phyloP scores from a whole-genome alignment of 2,888 invertebrate genomes.

The Busseola fusca region DNA sequence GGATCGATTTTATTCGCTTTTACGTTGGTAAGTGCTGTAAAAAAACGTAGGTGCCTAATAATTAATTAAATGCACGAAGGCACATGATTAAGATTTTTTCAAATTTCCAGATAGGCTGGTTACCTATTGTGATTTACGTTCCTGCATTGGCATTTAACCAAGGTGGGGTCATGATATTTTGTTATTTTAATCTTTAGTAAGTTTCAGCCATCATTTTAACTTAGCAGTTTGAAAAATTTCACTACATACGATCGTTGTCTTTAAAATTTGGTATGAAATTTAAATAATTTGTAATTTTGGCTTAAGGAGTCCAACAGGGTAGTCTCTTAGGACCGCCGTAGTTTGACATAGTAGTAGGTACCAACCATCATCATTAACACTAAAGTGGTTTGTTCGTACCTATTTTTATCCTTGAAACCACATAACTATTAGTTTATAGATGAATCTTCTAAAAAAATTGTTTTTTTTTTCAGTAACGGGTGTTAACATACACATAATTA shows the following conservation, averaged over 20 bases:
- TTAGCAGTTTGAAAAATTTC: not conserved
- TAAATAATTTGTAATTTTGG: not conserved
- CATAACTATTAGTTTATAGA: not conserved
- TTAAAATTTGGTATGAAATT: not conserved
- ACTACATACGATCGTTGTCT: no score
- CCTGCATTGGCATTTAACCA: slow-evolving; percentile 94
- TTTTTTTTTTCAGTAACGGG: slow-evolving; percentile 92
- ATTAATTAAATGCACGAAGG: slow-evolving; percentile 2
- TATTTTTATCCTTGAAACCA: not conserved
- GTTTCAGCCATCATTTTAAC: not conserved
- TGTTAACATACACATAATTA: slow-evolving; percentile 93
- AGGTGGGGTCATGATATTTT: slow-evolving; percentile 84
- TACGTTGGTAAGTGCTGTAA: slow-evolving; percentile 89
- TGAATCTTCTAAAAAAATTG: not conserved
- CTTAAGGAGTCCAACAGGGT: slow-evolving; percentile 10
- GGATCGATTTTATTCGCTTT: slow-evolving; percentile 92
- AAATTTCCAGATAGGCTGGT: slow-evolving; percentile 91
- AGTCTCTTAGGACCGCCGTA: not conserved
- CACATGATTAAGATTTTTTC: not conserved
- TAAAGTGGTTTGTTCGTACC: not conserved
- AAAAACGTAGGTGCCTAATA: not conserved
- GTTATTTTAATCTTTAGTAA: not conserved
- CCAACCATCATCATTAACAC: not conserved
- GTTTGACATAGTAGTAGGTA: not conserved
- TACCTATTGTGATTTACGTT: slow-evolving; percentile 94